These are phyloP conservation scores for Synergus laeviventris DNA, from an alignment of 2,888 invertebrate species.

Conservation along the genomic window DNA sequence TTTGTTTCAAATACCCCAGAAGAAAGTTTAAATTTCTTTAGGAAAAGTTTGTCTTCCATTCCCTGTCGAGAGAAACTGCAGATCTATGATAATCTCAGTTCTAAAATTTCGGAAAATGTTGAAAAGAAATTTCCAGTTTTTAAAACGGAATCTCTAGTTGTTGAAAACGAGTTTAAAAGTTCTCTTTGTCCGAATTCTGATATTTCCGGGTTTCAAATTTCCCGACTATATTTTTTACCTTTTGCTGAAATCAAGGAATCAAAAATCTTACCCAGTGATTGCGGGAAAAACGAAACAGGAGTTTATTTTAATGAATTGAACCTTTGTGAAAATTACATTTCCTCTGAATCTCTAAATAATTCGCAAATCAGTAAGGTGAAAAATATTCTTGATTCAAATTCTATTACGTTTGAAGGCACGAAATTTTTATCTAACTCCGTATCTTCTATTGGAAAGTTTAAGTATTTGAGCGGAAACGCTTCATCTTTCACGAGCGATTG, in stretches of 20 bases:
- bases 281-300: background rate
- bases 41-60: slow-evolving; percentile 7
- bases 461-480: slow-evolving; percentile 14
- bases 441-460: slow-evolving; percentile 2
- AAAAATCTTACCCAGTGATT: background rate
- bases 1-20: background rate
- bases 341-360: background rate
- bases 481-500: slow-evolving; percentile 24
- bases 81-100: background rate
- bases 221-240: slow-evolving; percentile 21
- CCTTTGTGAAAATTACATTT: slow-evolving; percentile 4
- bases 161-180: background rate
- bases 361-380: background rate
- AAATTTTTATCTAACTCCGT: slow-evolving; percentile 5
- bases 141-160: background rate
- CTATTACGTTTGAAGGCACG: background rate
- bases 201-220: slow-evolving; percentile 11
- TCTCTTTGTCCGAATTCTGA: background rate
- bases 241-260: slow-evolving; percentile 1
- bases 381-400: background rate
- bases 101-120: background rate
- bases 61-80: background rate
- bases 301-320: background rate
- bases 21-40: slow-evolving; percentile 5
- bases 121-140: background rate